Percentiles rank a stretch among this genome's conserved stretches.
Evolutionary conservation across 1,140 invertebrate species (phyloP).

Genomic region (Amphibalanus amphitrite): DNA sequence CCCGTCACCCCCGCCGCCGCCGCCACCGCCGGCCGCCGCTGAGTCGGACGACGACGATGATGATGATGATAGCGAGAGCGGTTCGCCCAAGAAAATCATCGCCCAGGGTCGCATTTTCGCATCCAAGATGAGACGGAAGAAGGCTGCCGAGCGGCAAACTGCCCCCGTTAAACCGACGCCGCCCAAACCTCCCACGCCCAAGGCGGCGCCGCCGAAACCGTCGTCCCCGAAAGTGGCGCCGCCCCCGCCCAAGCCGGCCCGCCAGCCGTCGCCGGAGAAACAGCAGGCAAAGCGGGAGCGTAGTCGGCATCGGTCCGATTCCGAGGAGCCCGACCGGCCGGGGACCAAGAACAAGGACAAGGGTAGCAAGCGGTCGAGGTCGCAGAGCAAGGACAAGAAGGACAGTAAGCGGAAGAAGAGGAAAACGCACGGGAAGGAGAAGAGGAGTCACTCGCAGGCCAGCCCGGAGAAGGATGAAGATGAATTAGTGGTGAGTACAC

Average conservation of each 20-base stretch:
- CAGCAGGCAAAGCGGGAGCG: background rate
- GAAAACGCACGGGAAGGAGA: background rate
- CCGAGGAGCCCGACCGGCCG: background rate
- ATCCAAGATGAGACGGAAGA: background rate
- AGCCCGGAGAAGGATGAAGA: background rate
- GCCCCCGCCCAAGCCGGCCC: background rate
- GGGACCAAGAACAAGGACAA: conserved; percentile 7
- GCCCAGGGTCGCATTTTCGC: background rate
- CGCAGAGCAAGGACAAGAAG: background rate
- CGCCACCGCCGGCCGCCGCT: too few species aligned
- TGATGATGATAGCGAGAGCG: background rate
- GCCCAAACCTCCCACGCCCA: background rate
- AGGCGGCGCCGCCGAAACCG: background rate
- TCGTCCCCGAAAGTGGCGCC: background rate
- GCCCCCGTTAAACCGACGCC: background rate
- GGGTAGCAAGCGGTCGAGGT: background rate
- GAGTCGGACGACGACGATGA: too few species aligned
- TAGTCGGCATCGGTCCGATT: conserved; percentile 6
- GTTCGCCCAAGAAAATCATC: background rate
- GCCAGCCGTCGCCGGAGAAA: background rate
- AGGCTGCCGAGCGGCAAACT: background rate
- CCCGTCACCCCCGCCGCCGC: too few species aligned
- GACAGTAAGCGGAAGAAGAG: background rate
- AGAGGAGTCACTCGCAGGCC: background rate
- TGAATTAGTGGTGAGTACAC: too few species aligned